A percentile compares a stretch with the other conserved stretches of the same genome.
phyloP scores from a whole-genome alignment of 64 coral and sea anemone genomes.

The Hydrozoanthus tunicans region DNA sequence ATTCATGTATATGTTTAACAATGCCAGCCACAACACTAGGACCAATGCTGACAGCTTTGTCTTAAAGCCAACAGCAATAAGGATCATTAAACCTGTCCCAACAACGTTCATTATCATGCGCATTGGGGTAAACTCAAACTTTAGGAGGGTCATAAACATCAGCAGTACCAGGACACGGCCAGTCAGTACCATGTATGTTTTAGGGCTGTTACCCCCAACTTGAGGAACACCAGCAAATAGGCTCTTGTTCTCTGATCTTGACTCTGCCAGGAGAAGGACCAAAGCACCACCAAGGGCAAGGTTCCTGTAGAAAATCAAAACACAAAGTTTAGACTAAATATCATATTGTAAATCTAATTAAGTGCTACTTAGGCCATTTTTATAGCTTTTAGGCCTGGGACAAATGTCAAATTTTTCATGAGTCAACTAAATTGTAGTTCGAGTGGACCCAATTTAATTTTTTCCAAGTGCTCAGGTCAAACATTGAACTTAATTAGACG shows the following conservation, averaged over 20 bases:
- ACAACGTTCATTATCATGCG: slow-evolving; percentile 80
- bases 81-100: slow-evolving; percentile 90
- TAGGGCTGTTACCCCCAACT: slow-evolving; percentile 91
- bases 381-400: too few species aligned
- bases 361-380: too few species aligned
- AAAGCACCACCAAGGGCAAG: slow-evolving; percentile 94
- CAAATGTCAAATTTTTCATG: too few species aligned
- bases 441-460: too few species aligned
- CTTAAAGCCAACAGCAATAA: slow-evolving; percentile 94
- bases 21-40: slow-evolving; percentile 75
- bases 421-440: too few species aligned
- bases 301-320: slow-evolving; percentile 63
- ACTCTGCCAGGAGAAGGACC: slow-evolving; percentile 89
- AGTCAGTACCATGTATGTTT: slow-evolving; percentile 95
- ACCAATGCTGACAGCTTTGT: slow-evolving; percentile 97
- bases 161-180: slow-evolving; percentile 90
- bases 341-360: neutral
- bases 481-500: too few species aligned
- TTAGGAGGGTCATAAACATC: slow-evolving; percentile 96
- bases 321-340: neutral
- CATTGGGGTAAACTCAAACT: slow-evolving; percentile 84
- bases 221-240: slow-evolving; percentile 95
- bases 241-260: slow-evolving; percentile 92
- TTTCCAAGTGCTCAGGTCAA: too few species aligned
- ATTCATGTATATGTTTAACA: slow-evolving; percentile 94